Evolutionary conservation across 2,113 vertebrate genomes (phyloP), one percentile per base, ranked within the genome.

Genomic region (Muscicapa adusta): DNA sequence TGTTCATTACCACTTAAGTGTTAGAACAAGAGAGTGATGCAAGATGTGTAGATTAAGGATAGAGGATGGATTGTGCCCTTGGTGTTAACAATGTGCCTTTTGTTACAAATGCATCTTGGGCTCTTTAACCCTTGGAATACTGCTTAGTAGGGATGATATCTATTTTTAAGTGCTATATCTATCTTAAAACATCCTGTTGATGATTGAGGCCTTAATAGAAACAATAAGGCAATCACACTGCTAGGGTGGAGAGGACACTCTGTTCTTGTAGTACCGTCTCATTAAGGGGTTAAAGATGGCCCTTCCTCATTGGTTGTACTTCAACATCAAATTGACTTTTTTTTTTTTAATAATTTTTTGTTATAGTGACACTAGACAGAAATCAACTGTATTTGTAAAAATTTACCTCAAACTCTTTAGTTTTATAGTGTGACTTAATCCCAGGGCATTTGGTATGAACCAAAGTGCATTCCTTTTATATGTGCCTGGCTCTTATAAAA

Each of bases 391-490:
- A 97, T 98, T 98, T 98, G 97, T 98, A 98, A 98, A 96, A 97
- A 97, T 97, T 98, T 98, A 98, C 98, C 98, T 98, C 98, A 98
- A 84, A 97, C 96, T 96, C 94, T 98, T 98, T 97, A 97, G 97
- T 98, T 98, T 98, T 98, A 94, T 98, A 98, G 97, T 97, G 97
- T 97, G 97, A 98, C 98, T 97, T 98, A 98, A 99, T 98, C 97
- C 98, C 98, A 99, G 99, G 99, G 98, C 98, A 99, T 99, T 99
- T 99, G 99, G 99, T 99, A 98, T 98, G 97, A 99, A 99, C 99
- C 99, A 99, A 99, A 99, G 99, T 99, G 99, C 99, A 99, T 99
- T 99, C 99, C 98, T 99, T 99, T 99, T 98, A 91, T 98, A 98
- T 97, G 92, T 98, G 94, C 98, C 98, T 98, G 98, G 98, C 98